These are phyloP conservation scores for Ailuropoda melanoleuca DNA, from an alignment of 2,113 vertebrate genomes.

Conservation along the genomic window DNA sequence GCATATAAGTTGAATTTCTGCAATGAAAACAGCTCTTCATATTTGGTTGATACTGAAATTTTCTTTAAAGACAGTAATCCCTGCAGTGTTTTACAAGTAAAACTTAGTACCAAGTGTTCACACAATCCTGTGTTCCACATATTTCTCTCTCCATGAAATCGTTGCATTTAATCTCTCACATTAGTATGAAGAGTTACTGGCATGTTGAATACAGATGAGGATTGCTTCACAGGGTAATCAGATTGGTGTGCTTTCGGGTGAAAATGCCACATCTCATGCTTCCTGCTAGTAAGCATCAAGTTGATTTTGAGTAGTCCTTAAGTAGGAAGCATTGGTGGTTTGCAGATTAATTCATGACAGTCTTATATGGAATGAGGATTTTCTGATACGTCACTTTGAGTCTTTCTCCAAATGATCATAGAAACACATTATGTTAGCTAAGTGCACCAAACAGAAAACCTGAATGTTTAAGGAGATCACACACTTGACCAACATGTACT, in stretches of 20 bases:
- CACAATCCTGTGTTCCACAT: conserved; percentile 71
- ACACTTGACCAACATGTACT: not conserved
- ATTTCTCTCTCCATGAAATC: conserved; percentile 72
- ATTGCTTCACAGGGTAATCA: conserved; percentile 6
- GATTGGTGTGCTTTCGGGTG: conserved; percentile 46
- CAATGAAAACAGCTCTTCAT: conserved; percentile 51
- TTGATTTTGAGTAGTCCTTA: conserved; percentile 51
- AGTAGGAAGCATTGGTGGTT: not conserved
- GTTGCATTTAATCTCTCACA: conserved; percentile 64
- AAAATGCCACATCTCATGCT: not conserved
- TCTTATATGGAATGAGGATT: not conserved
- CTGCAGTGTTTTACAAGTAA: conserved; percentile 59
- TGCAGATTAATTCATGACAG: not conserved
- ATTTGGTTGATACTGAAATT: not conserved
- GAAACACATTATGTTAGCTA: not conserved
- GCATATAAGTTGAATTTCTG: not conserved
- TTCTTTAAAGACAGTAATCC: conserved; percentile 54
- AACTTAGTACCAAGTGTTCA: conserved; percentile 71
- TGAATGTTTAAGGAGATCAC: not conserved
- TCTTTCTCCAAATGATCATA: not conserved
- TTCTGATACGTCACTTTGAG: not conserved
- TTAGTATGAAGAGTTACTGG: conserved; percentile 67
- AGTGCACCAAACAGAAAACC: not conserved
- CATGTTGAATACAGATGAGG: conserved; percentile 49
- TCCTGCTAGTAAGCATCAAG: not conserved